phyloP scores from a whole-genome alignment of 37 sponge, comb jelly and placozoan species.

The Beroe ovata region DNA sequence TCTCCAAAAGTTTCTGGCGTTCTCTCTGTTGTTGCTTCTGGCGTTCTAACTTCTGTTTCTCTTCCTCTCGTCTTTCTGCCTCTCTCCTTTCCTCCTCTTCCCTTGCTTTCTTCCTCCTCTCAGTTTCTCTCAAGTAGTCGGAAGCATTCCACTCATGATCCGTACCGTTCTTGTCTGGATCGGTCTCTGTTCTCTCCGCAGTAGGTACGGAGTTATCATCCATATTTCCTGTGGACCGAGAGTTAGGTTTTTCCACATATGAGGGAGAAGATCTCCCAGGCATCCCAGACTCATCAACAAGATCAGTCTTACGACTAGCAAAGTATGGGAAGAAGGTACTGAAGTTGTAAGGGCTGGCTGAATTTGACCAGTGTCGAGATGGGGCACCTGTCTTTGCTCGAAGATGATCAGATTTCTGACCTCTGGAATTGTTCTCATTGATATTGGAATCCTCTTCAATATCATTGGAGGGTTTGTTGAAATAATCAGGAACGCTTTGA shows the following conservation, averaged over 20 bases:
- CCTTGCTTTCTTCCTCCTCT: constrained; percentile 16
- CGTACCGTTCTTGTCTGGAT: constrained; percentile 67
- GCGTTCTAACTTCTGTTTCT: constrained; percentile 1
- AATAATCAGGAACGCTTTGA: background rate
- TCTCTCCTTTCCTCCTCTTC: constrained; percentile 30
- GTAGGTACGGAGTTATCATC: background rate
- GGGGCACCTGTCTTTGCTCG: background rate
- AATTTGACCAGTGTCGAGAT: background rate
- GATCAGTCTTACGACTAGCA: background rate
- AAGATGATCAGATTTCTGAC: background rate
- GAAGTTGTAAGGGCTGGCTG: background rate
- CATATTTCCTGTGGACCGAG: background rate
- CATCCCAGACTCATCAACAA: background rate
- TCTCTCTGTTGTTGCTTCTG: background rate
- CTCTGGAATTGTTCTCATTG: too few species aligned
- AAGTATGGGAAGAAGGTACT: background rate
- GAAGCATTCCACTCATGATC: background rate
- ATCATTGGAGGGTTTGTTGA: background rate
- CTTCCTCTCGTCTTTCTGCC: constrained; percentile 12
- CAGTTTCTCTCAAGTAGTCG: background rate
- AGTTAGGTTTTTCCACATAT: background rate
- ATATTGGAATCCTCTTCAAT: too few species aligned
- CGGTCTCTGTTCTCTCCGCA: background rate
- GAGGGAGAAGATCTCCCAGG: background rate
- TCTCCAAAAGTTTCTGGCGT: constrained; percentile 1